These are phyloP conservation scores for Anoplopoma fimbria DNA, from an alignment of 2,113 vertebrate species.

Conservation along the genomic window DNA sequence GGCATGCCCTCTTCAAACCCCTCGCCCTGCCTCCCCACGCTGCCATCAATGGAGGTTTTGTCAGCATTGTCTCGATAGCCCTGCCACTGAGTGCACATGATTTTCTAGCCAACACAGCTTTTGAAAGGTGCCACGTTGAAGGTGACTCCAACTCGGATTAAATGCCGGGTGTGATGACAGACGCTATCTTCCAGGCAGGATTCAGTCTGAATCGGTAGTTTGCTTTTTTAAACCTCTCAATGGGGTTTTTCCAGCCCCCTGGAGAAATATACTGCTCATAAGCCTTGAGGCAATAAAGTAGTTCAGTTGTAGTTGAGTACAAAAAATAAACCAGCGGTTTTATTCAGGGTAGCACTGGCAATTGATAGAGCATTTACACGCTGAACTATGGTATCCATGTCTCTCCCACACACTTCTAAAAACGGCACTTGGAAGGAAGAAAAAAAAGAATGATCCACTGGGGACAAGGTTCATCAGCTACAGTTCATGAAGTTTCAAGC, in stretches of 20 bases:
- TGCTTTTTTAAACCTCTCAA: constrained; percentile 28
- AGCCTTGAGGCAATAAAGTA: constrained; percentile 41
- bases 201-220: constrained; percentile 51
- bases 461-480: constrained; percentile 58
- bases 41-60: constrained; percentile 64
- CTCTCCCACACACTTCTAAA: constrained; percentile 72
- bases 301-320: too few relatives aligned
- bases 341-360: constrained; percentile 48
- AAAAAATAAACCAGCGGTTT: constrained; percentile 41
- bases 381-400: constrained; percentile 52
- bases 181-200: constrained; percentile 26
- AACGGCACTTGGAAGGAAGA: constrained; percentile 27
- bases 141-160: constrained; percentile 64
- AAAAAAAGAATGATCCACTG: constrained; percentile 16
- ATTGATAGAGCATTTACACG: constrained; percentile 58
- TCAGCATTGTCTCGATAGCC: constrained; percentile 56
- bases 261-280: neutral
- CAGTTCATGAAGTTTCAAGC: constrained; percentile 62
- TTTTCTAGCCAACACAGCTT: constrained; percentile 49
- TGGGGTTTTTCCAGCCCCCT: constrained; percentile 30
- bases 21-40: constrained; percentile 29
- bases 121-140: constrained; percentile 60
- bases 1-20: constrained; percentile 43
- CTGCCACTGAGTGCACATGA: constrained; percentile 47
- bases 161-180: constrained; percentile 42